Evolutionary conservation across 2,888 invertebrate species (phyloP).

Genomic region (Eilema griseolum): DNA sequence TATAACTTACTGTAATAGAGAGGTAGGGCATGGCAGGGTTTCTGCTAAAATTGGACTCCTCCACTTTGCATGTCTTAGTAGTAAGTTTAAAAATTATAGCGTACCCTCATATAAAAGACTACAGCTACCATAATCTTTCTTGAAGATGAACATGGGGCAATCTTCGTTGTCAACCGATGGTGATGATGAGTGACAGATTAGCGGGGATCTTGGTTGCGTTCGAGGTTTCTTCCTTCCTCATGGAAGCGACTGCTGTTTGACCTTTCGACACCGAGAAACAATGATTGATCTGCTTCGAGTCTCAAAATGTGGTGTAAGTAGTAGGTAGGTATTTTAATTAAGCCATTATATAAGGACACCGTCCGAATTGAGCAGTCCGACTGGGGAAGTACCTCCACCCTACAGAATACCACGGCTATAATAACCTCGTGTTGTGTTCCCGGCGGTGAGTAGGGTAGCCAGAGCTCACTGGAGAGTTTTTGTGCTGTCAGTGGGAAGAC

Average conservation of each 20-base stretch:
- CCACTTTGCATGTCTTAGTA: not conserved
- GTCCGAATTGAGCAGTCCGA: too few relatives aligned
- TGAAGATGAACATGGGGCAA: not conserved
- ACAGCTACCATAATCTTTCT: not conserved
- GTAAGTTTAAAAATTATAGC: not conserved
- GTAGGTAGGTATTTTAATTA: not conserved
- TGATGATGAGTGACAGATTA: not conserved
- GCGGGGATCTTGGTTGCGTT: not conserved
- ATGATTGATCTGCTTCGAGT: not conserved
- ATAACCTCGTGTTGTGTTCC: too few relatives aligned
- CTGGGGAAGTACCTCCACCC: too few relatives aligned
- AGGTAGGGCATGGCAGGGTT: not conserved
- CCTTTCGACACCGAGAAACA: not conserved
- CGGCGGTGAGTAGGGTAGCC: too few relatives aligned
- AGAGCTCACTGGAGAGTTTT: too few relatives aligned
- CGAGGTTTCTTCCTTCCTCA: not conserved
- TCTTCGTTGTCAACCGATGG: not conserved
- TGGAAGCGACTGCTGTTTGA: not conserved
- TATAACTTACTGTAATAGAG: not conserved
- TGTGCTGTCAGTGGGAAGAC: too few relatives aligned
- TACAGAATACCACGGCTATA: too few relatives aligned
- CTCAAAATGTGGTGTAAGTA: not conserved
- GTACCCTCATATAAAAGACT: not conserved
- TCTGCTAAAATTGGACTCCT: not conserved
- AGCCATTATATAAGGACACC: too few relatives aligned